phyloP scores from a whole-genome alignment of 1,140 invertebrate species.

The Lordiphosa clarofinis region DNA sequence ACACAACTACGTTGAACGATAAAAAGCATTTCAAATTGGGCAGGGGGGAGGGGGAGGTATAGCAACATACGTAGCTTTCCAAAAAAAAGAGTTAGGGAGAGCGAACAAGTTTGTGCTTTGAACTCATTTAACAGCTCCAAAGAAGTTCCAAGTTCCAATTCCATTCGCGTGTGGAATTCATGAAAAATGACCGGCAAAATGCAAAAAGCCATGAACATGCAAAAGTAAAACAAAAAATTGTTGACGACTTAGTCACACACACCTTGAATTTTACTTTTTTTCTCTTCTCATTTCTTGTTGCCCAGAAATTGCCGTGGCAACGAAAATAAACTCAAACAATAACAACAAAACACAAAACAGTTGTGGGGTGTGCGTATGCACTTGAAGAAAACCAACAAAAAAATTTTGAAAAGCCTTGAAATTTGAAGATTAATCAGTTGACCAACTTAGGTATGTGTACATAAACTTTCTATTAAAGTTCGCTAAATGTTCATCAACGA shows the following conservation, averaged over 20 bases:
- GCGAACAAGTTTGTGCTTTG: slow-evolving; percentile 33
- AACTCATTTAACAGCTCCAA: slow-evolving; percentile 61
- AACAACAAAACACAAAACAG: slow-evolving; percentile 20
- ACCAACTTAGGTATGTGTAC: too few relatives aligned
- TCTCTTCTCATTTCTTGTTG: slow-evolving; percentile 26
- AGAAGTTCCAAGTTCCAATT: slow-evolving; percentile 51
- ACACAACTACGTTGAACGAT: slow-evolving; percentile 48
- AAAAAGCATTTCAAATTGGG: slow-evolving; percentile 68
- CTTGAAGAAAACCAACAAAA: slow-evolving; percentile 1
- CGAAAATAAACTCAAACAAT: slow-evolving; percentile 38
- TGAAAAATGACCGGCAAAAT: slow-evolving; percentile 66
- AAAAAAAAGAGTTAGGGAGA: slow-evolving; percentile 45
- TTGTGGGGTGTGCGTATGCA: slow-evolving; percentile 50
- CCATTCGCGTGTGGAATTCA: slow-evolving; percentile 33
- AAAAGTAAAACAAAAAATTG: slow-evolving; percentile 58
- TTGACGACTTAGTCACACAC: slow-evolving; percentile 66
- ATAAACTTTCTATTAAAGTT: too few relatives aligned
- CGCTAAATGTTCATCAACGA: too few relatives aligned
- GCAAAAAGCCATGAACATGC: slow-evolving; percentile 55
- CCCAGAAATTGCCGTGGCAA: slow-evolving; percentile 56
- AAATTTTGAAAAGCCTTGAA: background rate
- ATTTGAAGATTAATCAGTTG: background rate
- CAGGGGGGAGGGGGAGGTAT: slow-evolving; percentile 54
- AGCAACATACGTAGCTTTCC: slow-evolving; percentile 42
- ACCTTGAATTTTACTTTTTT: slow-evolving; percentile 53